Conservation (phyloP, 2,888 invertebrate genomes). For the Ennomos erosarius region DNA sequence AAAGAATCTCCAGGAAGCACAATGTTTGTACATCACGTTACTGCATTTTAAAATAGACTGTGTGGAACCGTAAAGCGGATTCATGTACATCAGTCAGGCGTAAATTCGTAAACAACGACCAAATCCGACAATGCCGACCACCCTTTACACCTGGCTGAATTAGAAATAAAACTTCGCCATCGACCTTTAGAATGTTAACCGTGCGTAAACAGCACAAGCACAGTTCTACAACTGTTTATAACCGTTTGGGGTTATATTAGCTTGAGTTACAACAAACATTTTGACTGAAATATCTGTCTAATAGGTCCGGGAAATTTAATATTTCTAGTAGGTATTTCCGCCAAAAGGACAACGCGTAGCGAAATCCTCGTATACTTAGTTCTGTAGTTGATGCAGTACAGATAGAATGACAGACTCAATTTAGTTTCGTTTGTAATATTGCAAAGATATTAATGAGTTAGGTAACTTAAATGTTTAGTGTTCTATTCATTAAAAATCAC, state of each 20-base stretch:
- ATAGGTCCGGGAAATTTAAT: not conserved
- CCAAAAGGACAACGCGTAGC: no score
- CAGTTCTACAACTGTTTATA: not conserved
- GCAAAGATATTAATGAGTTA: no score
- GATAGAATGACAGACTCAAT: no score
- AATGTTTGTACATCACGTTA: constrained; percentile 3
- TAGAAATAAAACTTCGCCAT: constrained; percentile 15
- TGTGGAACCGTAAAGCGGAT: constrained; percentile 17
- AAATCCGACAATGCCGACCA: constrained; percentile 34
- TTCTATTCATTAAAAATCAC: no score
- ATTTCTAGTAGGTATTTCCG: no score
- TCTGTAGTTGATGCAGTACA: no score
- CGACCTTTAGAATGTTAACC: constrained; percentile 10
- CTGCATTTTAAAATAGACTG: constrained; percentile 18
- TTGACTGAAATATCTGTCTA: no score
- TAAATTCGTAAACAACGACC: constrained; percentile 38
- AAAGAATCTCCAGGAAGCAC: not conserved
- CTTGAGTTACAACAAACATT: no score
- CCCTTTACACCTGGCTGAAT: constrained; percentile 31
- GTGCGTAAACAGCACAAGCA: constrained; percentile 3
- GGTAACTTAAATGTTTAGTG: no score
- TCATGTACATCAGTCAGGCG: constrained; percentile 20
- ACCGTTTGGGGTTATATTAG: not conserved
- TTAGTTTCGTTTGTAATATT: no score
- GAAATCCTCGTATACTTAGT: no score